Conservation (phyloP, 2,797 vertebrate genomes). For the Pyrocephalus nanus region DNA sequence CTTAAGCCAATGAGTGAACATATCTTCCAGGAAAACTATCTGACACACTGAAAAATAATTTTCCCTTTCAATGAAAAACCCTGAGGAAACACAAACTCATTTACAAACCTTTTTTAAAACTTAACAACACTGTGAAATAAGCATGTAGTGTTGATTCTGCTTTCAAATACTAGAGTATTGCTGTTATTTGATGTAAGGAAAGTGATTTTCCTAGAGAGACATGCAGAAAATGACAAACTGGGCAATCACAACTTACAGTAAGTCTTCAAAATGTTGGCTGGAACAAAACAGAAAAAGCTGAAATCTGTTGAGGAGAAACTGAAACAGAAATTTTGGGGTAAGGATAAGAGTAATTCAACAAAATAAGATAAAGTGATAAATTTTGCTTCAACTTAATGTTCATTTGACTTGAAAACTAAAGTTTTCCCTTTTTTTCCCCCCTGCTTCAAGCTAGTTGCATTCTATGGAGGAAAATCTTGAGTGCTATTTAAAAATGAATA, state of each 20-base stretch:
- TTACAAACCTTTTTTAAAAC: not conserved
- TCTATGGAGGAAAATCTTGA: not conserved
- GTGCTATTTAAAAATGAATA: not conserved
- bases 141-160: not conserved
- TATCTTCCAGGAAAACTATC: not conserved
- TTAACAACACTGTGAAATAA: not conserved
- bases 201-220: not conserved
- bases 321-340: not conserved
- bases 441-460: not conserved
- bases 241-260: not conserved
- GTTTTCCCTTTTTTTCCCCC: rapidly evolving
- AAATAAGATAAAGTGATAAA: not conserved
- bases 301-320: not conserved
- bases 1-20: not conserved
- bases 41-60: not conserved
- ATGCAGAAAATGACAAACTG: not conserved
- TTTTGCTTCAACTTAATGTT: not conserved
- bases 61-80: not conserved
- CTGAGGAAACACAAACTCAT: not conserved
- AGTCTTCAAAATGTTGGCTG: not conserved
- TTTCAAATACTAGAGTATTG: not conserved
- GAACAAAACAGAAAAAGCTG: not conserved
- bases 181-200: not conserved
- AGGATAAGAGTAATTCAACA: not conserved
- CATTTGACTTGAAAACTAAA: not conserved